Evolutionary conservation across 2,888 invertebrate species (phyloP).

Genomic region (Petrophora chlorosata): DNA sequence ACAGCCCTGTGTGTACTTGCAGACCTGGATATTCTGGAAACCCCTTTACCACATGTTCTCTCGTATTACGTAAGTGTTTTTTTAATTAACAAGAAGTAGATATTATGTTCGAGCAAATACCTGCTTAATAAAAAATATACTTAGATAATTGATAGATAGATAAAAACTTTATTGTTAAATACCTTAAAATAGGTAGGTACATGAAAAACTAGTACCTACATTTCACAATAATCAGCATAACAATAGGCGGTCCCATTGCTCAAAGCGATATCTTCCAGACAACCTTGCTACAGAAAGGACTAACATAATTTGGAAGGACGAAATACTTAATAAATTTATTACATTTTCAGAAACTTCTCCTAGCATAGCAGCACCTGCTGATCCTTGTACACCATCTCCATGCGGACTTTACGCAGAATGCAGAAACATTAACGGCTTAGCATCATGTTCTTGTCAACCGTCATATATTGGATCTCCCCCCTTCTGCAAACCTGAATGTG

Average conservation of each 20-base stretch:
- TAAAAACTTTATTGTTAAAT: no score
- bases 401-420: conserved; percentile 91
- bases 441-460: conserved; percentile 88
- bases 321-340: neutral
- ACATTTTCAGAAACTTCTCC: conserved; percentile 58
- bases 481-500: conserved; percentile 86
- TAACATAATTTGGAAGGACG: no score
- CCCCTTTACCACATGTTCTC: conserved; percentile 86
- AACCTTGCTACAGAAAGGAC: no score
- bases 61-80: conserved; percentile 79
- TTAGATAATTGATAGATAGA: no score
- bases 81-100: neutral
- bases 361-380: conserved; percentile 61
- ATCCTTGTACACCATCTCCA: conserved; percentile 89
- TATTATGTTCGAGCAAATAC: no score
- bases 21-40: conserved; percentile 86
- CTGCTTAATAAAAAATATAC: no score
- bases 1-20: conserved; percentile 89
- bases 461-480: conserved; percentile 87
- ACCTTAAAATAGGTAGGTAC: no score
- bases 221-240: no score
- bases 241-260: no score
- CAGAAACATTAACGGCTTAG: conserved; percentile 86
- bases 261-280: no score
- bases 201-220: no score